A percentile compares a stretch with the other conserved stretches of the same genome.
Conservation (phyloP, 2,797 vertebrate species). For the Pithecia hirsuta region DNA sequence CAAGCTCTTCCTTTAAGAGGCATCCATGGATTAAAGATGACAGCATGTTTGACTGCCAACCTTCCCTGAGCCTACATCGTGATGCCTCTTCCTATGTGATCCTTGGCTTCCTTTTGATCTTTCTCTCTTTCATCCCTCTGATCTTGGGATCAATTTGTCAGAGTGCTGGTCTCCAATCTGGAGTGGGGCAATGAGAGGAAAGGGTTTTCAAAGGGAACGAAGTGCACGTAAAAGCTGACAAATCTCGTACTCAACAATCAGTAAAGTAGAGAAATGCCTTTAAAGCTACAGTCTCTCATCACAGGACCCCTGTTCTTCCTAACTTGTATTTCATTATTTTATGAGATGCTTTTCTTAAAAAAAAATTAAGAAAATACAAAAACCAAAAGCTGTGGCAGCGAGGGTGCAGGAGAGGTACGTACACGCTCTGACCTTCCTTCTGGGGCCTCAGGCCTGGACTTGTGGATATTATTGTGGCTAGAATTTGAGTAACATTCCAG, state of each 20-base stretch:
- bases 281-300: not conserved
- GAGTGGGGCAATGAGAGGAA: not conserved
- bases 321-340: not conserved
- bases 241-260: not conserved
- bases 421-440: not conserved
- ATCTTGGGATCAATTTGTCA: slow-evolving; percentile 46
- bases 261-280: not conserved
- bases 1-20: not conserved
- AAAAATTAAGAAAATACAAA: not conserved
- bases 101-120: slow-evolving; percentile 55
- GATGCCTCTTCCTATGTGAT: not conserved
- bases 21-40: slow-evolving; percentile 29
- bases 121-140: slow-evolving; percentile 39
- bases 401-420: not conserved
- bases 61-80: not conserved
- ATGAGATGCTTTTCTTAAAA: not conserved
- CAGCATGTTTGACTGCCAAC: not conserved
- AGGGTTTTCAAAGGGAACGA: not conserved
- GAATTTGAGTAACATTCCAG: not conserved
- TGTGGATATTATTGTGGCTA: too few relatives aligned
- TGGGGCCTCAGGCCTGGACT: not conserved
- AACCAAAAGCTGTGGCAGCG: not conserved
- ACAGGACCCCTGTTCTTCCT: not conserved
- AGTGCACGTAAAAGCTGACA: not conserved
- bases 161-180: not conserved